These are phyloP conservation scores for Aspiorhynchus laticeps DNA, from an alignment of 2,113 vertebrate species.

Conservation along the genomic window DNA sequence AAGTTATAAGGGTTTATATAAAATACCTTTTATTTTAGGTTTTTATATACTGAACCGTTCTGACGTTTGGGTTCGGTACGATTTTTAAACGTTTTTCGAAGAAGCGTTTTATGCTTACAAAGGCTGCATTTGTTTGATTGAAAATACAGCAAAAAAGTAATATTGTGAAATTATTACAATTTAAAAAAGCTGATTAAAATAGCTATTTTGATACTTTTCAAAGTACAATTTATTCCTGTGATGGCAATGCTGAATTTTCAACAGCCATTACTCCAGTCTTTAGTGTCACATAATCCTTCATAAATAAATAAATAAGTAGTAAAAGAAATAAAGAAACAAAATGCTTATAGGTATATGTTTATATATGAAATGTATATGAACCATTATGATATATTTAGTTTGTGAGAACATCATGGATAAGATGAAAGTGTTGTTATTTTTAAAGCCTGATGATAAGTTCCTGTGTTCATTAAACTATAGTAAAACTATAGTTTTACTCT, in stretches of 20 bases:
- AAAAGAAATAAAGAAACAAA: not conserved
- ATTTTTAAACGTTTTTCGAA: not conserved
- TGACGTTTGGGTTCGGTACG: not conserved
- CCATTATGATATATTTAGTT: constrained; percentile 31
- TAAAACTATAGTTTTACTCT: constrained; percentile 52
- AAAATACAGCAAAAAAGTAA: not conserved
- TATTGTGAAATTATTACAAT: not conserved
- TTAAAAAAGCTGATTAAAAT: not conserved
- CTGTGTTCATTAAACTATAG: constrained; percentile 30
- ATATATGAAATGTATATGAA: not conserved
- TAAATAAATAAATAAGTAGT: not conserved
- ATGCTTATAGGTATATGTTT: not conserved
- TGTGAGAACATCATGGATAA: constrained; percentile 45
- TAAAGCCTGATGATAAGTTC: constrained; percentile 29
- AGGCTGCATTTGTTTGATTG: not conserved
- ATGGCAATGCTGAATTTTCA: not conserved
- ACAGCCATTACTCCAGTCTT: not conserved
- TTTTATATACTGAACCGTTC: not conserved
- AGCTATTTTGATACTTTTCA: not conserved
- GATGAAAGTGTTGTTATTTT: constrained; percentile 52
- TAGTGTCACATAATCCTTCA: not conserved
- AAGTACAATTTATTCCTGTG: not conserved
- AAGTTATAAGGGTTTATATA: not conserved
- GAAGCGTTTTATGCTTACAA: not conserved
- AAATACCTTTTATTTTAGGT: not conserved